Evolutionary conservation across 2,888 invertebrate species (phyloP).

Genomic region (Drosophila helvetica): DNA sequence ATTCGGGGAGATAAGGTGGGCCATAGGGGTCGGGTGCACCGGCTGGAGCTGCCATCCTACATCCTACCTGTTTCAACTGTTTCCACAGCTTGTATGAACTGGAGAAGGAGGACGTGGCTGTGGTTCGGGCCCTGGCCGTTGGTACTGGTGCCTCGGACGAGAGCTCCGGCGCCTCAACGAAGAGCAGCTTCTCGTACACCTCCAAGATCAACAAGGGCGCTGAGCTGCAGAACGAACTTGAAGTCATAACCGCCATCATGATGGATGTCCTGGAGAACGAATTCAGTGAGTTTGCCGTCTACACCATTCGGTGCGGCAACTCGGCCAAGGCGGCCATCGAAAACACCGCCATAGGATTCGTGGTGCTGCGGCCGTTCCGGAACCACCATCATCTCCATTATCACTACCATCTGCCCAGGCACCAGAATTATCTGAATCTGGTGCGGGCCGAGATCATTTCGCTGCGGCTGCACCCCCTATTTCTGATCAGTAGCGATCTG

Average conservation of each 20-base stretch:
- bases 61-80: too few species aligned
- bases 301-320: slow-evolving; percentile 77
- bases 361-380: slow-evolving; percentile 60
- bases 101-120: slow-evolving; percentile 19
- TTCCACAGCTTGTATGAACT: slow-evolving; percentile 51
- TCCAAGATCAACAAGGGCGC: slow-evolving; percentile 40
- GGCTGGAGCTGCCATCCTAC: not conserved
- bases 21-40: too few species aligned
- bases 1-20: slow-evolving; percentile 70
- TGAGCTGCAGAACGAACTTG: slow-evolving; percentile 39
- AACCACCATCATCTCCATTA: slow-evolving; percentile 40
- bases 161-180: fast-evolving
- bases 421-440: slow-evolving; percentile 43
- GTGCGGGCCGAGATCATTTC: slow-evolving; percentile 66
- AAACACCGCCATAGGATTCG: slow-evolving; percentile 75
- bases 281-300: slow-evolving; percentile 54
- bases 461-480: slow-evolving; percentile 76
- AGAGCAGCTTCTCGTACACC: slow-evolving; percentile 38
- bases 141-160: not conserved
- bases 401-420: slow-evolving; percentile 56
- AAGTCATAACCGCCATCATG: slow-evolving; percentile 56
- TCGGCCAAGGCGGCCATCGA: slow-evolving; percentile 52
- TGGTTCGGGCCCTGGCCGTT: slow-evolving; percentile 22
- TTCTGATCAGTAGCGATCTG: slow-evolving; percentile 59
- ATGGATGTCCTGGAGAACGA: slow-evolving; percentile 63